Evolutionary conservation across 2,888 invertebrate species (phyloP), one percentile per base, ranked within the genome.

Genomic region (Oxystoma pomonae): DNA sequence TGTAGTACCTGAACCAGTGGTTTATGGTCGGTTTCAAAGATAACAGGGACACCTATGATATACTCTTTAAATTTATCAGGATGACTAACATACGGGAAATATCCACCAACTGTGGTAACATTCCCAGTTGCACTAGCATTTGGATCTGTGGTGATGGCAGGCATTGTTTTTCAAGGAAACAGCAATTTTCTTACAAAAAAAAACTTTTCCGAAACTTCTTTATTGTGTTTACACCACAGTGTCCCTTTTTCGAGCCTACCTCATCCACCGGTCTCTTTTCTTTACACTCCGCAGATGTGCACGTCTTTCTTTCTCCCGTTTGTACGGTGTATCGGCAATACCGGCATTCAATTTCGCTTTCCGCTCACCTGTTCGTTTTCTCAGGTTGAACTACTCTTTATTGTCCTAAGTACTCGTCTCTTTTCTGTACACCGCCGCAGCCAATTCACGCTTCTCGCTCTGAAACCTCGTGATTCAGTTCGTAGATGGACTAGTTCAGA

Each of bases 1-100:
- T 69, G 68, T 17, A 78, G 59, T 16, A 78, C 61, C 16, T 76
- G 65, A 2, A 67, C 12, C 17, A 62, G 60, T 1, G 64, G 66
- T 60, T 65, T 65, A 53, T 66, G 66, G 58, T 68, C 68, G 0
- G 63, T 66, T 63, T 66, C 66, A 16, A 67, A 59, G 60, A 78
- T 75, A 16, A 64, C 56, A 56, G 12, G 18, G n/a, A 61, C 20
- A 0, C 65, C 67, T 16, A 57, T 55, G 12, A 67, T 60, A 20
- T 60, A 65, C 5, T 65, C 65, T 1, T 51, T 35, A 60, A 65
- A 64, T 61, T 70, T 69, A 35, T 35, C 35, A 35, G 35, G 35
- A 35, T 35, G 35, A 35, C 35, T 35, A 7, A 3, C 35, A 12
- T 12, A 7, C 12, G 35, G 35, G 12, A 7, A 35, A 35, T 35